Conservation (phyloP, 2,888 invertebrate genomes). For the Strigamia maritima region DNA sequence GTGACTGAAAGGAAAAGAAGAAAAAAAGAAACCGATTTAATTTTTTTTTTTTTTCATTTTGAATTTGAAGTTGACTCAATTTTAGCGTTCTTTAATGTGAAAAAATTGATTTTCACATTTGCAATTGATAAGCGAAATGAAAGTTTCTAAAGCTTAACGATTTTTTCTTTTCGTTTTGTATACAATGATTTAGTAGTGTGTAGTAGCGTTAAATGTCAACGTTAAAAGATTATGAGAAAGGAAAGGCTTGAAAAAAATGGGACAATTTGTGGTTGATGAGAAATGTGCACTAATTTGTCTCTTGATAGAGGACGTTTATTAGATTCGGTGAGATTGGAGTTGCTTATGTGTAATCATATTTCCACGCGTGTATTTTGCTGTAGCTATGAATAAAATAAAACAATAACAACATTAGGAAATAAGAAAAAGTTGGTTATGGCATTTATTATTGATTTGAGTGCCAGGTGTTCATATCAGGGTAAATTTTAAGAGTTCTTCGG, state of each 20-base stretch:
- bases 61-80: neutral
- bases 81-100: neutral
- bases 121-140: neutral
- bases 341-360: neutral
- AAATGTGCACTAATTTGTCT: constrained; percentile 18
- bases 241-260: neutral
- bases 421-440: no score
- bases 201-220: constrained; percentile 1
- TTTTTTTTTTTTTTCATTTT: neutral
- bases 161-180: neutral
- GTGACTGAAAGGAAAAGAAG: neutral
- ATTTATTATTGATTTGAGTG: no score
- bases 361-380: neutral
- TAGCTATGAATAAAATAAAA: neutral
- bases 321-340: neutral
- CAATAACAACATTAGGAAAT: neutral
- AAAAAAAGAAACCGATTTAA: neutral
- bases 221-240: neutral
- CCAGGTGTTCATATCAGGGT: no score
- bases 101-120: constrained; percentile 1
- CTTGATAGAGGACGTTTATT: neutral
- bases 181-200: neutral
- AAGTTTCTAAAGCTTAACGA: neutral
- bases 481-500: no score
- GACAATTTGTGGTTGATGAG: constrained; percentile 15